Evolutionary conservation across 2,797 vertebrate species (phyloP), one percentile per base, ranked within the genome.

Genomic region (Sebastes minor): DNA sequence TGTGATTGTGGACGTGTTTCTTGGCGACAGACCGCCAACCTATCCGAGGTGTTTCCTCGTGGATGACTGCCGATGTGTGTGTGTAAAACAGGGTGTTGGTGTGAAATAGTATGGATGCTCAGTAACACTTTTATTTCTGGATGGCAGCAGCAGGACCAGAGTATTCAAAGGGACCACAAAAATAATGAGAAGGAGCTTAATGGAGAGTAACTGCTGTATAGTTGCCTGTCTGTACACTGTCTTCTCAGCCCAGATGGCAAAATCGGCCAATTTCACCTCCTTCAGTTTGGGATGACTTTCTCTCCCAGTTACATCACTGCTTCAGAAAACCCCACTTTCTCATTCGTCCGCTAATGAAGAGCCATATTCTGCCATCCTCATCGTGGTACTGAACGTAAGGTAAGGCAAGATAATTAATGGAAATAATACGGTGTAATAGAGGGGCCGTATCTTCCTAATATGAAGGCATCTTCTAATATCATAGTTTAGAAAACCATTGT

Each of bases 181-280:
- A 42, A 57, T n/a, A 78, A 16, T 25, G 25, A n/a, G 55, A n/a
- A 30, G 64, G 30, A 2, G 46, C 56, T 38, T 30, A 42, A 30
- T 60, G 16, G 27, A 27, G 77, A 78, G 35, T 12, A 60, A 16
- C 57, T 53, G 53, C 55, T 9, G 16, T 64, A 2, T 3, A 13
- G 49, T 22, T 20, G 55, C 49, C 73, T 28, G 27, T 5, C 6
- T 46, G 35, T 57, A 25, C 72, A 72, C 61, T n/a, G 56, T 30
- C 27, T 71, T 74, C 61, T 74, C 78, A 65, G 27, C 62, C 46
- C 67, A 60, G 28, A 60, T 57, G 60, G 22, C 23, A 71, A 65
- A 71, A 61, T 70, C 27, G 25, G 18, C 49, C 42, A 53, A 59
- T 59, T 64, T 78, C 71, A 78, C 71, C 57, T 8, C 28, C 27